Evolutionary conservation across 2,113 vertebrate species (phyloP).

Genomic region (Corynorhinus townsendii): DNA sequence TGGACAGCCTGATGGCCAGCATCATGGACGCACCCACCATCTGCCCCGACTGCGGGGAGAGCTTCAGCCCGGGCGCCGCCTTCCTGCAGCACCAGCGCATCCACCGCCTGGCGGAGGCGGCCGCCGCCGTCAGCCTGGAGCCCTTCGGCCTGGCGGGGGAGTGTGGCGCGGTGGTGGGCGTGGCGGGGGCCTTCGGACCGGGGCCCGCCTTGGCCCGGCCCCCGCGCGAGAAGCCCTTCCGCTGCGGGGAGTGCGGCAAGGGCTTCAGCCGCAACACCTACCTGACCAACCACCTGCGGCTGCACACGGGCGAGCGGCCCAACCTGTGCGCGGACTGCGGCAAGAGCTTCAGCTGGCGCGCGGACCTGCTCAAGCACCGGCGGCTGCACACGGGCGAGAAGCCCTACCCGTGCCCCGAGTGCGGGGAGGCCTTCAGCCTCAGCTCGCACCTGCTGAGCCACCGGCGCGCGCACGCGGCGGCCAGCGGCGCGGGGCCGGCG

Average conservation of each 20-base stretch:
- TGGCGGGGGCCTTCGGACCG: conserved; percentile 32
- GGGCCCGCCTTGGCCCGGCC: conserved; percentile 26
- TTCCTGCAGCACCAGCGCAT: conserved; percentile 72
- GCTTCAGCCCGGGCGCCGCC: conserved; percentile 61
- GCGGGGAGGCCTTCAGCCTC: conserved; percentile 87
- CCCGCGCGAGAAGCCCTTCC: conserved; percentile 74
- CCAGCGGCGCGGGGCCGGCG: conserved; percentile 79
- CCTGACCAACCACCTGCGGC: conserved; percentile 83
- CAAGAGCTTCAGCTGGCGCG: conserved; percentile 89
- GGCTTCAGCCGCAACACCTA: conserved; percentile 82
- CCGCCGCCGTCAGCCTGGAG: conserved; percentile 10
- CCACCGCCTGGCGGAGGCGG: conserved; percentile 58
- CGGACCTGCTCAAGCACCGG: conserved; percentile 89
- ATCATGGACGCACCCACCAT: conserved; percentile 73
- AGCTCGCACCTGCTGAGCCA: conserved; percentile 88
- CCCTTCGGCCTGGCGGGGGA: conserved; percentile 17
- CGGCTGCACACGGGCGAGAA: conserved; percentile 82
- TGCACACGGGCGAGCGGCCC: conserved; percentile 87
- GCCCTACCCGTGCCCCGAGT: conserved; percentile 81
- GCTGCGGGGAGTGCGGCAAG: conserved; percentile 87
- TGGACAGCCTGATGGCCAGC: conserved; percentile 68
- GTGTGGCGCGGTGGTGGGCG: background rate
- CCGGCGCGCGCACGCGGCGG: conserved; percentile 87
- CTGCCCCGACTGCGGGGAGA: conserved; percentile 72
- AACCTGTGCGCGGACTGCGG: conserved; percentile 88